A percentile compares a stretch with the other conserved stretches of the same genome.
phyloP scores from a whole-genome alignment of 2,888 invertebrate genomes.

The Gastracanthus pulcherrimus region DNA sequence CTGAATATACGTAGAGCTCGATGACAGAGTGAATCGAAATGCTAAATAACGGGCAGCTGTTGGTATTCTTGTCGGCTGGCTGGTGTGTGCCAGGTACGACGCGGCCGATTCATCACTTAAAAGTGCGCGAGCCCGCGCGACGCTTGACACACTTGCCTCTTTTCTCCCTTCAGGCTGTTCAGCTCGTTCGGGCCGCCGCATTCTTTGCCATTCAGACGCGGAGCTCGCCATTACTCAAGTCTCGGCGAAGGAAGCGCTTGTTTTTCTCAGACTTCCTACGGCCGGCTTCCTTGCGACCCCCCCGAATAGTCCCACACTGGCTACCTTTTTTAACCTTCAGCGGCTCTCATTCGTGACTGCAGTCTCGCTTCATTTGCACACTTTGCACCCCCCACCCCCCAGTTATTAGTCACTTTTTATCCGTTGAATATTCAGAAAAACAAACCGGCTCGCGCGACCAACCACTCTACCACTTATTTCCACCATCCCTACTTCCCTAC shows the following conservation, averaged over 20 bases:
- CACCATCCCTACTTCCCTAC: too few relatives aligned
- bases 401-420: background rate
- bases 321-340: background rate
- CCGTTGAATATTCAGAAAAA: constrained; percentile 17
- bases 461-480: too few relatives aligned
- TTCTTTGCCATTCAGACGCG: background rate
- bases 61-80: background rate
- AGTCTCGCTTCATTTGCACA: background rate
- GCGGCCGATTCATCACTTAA: constrained; percentile 63
- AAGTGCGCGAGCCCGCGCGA: constrained; percentile 52
- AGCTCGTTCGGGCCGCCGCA: too few relatives aligned
- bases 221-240: constrained; percentile 54
- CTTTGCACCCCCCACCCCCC: too few relatives aligned
- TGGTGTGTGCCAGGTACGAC: constrained; percentile 9
- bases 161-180: constrained; percentile 27
- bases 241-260: constrained; percentile 57
- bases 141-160: constrained; percentile 61
- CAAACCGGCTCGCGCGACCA: background rate
- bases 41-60: constrained; percentile 17
- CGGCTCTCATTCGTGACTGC: background rate
- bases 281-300: constrained; percentile 48
- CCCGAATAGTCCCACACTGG: constrained; percentile 44
- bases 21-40: constrained; percentile 28
- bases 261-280: constrained; percentile 55
- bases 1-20: background rate